A percentile compares a stretch with the other conserved stretches of the same genome.
Evolutionary conservation across 1,140 invertebrate species (phyloP).

Genomic region (Drosophila kikkawai): DNA sequence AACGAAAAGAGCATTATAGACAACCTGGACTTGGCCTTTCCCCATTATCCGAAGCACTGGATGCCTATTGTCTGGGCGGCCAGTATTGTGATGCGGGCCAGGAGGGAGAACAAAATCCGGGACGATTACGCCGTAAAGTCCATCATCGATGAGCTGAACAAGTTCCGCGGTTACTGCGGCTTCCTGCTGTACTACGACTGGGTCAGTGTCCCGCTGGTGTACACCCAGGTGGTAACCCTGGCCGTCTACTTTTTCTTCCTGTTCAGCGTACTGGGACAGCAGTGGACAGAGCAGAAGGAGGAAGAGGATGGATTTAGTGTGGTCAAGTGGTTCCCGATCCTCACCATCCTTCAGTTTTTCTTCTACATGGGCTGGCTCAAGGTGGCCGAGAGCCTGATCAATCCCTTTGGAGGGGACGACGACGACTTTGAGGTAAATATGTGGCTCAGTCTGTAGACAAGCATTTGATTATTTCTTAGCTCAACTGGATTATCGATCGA

Average conservation of each 20-base stretch:
- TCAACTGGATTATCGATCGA: conserved; percentile 95
- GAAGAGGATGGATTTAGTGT: conserved; percentile 84
- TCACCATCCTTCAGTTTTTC: conserved; percentile 92
- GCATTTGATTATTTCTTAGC: conserved; percentile 86
- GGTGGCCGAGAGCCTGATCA: conserved; percentile 92
- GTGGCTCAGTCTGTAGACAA: accelerated
- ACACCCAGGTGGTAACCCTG: conserved; percentile 97
- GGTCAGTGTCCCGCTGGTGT: conserved; percentile 96
- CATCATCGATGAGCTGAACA: conserved; percentile 95
- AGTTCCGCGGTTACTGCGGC: conserved; percentile 94
- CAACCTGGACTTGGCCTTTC: conserved; percentile 92
- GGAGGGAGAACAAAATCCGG: conserved; percentile 95
- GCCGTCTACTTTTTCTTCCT: conserved; percentile 96
- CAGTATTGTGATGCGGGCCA: conserved; percentile 93
- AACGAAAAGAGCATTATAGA: conserved; percentile 94
- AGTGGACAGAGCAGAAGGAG: conserved; percentile 87
- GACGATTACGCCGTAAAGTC: conserved; percentile 97
- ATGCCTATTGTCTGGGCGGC: conserved; percentile 98
- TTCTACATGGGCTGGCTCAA: conserved; percentile 96
- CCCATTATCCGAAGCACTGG: conserved; percentile 96
- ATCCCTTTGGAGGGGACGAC: conserved; percentile 95
- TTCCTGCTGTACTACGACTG: conserved; percentile 94
- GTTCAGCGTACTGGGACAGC: conserved; percentile 89
- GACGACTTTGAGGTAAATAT: conserved; percentile 87
- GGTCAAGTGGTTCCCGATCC: conserved; percentile 92